Evolutionary conservation across 53 echinoderm and acorn worm genomes (phyloP), one percentile per base, ranked within the genome.

Genomic region (Luidia sarsii): DNA sequence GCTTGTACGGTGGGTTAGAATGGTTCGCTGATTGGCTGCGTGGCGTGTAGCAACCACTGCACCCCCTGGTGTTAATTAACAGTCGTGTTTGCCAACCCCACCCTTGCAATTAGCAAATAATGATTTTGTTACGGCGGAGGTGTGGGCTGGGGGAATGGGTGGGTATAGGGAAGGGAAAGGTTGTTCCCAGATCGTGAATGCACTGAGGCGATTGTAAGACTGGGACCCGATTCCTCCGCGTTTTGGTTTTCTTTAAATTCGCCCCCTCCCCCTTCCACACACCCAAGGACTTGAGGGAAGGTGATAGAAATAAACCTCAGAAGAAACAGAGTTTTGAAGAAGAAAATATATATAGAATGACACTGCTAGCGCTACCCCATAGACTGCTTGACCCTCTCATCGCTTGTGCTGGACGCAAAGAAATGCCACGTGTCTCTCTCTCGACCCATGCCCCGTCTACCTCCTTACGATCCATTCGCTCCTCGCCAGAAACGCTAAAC

Each of bases 41-140:
- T 57, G 83, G 70, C 60, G 68, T 67, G 68, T 39, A 60, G 48
- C 48, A 70, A 83, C 71, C 61, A 48, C 48, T 22, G 63, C 87
- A 53, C 91, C 91, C 91, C 83, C 91, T 87, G 91, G 87, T 87
- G 65, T 91, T 91, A 91, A 91, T 91, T 87, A 91, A 84, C 65
- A 48, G 80, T 80, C 66, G 68, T 91, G 84, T 91, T 87, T 79
- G 80, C 80, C 70, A 77, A 84, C 91, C 84, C 91, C 90, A 79
- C 91, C 91, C 91, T 75, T 62, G 88, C 84, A 91, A 91, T 91
- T 91, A 91, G 87, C 87, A 67, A 80, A 64, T 69, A 84, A 82
- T 84, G 81, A 91, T 87, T 87, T 75, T 79, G 89, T 89, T 89
- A 89, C 89, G 70, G 84, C 36, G 72, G 38, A 33, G 37, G 41